Percentiles rank a stretch among this genome's conserved stretches.
Evolutionary conservation across 2,797 vertebrate species (phyloP).

Genomic region (Tauraco hartlaubi): DNA sequence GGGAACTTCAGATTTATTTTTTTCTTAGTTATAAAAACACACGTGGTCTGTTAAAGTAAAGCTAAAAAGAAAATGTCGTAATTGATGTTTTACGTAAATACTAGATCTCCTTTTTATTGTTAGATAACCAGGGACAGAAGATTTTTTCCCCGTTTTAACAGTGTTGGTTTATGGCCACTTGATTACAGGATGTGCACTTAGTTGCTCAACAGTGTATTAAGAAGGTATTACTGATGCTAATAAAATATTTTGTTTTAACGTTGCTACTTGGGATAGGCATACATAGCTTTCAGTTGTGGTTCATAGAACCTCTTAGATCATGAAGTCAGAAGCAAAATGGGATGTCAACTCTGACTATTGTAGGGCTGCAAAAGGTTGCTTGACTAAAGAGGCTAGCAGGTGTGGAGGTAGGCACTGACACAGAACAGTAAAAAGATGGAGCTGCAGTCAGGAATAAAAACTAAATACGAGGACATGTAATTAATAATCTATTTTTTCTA

Average conservation of each 20-base stretch:
- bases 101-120: neutral
- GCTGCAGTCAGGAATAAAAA: neutral
- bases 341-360: neutral
- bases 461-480: neutral
- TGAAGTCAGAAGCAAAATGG: neutral
- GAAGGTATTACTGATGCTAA: slow-evolving; percentile 71
- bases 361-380: neutral
- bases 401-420: neutral
- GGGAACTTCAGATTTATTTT: neutral
- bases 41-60: neutral
- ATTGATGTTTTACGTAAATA: neutral
- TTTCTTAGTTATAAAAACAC: neutral
- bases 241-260: slow-evolving; percentile 27
- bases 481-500: accelerated
- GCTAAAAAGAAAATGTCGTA: neutral
- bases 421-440: neutral
- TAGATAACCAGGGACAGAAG: neutral
- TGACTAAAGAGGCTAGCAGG: neutral
- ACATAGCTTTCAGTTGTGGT: slow-evolving; percentile 15
- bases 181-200: slow-evolving; percentile 47
- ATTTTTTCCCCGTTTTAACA: neutral
- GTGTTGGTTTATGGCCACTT: slow-evolving; percentile 6
- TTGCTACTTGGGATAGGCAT: neutral
- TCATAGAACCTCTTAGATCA: slow-evolving; percentile 1
- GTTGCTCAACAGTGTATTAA: slow-evolving; percentile 59